Percentiles rank a stretch among this genome's conserved stretches.
These are phyloP conservation scores for Pseudomyrmex flavicornis DNA, from an alignment of 1,140 invertebrate genomes.

Conservation along the genomic window DNA sequence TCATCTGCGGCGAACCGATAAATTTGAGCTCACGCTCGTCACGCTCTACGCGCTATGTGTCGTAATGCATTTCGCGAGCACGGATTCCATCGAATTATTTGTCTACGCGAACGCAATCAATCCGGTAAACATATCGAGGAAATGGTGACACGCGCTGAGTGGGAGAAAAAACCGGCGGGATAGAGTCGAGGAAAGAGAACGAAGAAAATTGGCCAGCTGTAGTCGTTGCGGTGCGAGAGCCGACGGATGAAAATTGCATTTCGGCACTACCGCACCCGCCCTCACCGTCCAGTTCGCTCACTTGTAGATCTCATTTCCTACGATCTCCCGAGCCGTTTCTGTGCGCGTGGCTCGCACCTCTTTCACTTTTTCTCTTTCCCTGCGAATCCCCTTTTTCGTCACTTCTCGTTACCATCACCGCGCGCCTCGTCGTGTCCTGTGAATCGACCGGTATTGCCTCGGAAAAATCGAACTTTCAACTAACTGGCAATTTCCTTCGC, in stretches of 20 bases:
- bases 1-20: conserved; percentile 41
- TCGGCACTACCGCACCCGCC: conserved; percentile 48
- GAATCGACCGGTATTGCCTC: conserved; percentile 65
- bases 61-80: conserved; percentile 7
- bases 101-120: conserved; percentile 74
- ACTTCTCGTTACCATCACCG: conserved; percentile 10
- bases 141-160: conserved; percentile 29
- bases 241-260: conserved; percentile 75
- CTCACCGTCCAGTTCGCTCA: conserved; percentile 56
- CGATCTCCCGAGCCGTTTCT: conserved; percentile 51
- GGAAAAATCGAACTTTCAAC: conserved; percentile 76
- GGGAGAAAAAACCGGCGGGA: conserved; percentile 10
- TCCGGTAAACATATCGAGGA: conserved; percentile 68
- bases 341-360: conserved; percentile 17
- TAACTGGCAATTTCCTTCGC: conserved; percentile 74
- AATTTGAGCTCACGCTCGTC: conserved; percentile 20
- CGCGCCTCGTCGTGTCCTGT: background rate
- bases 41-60: background rate
- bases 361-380: conserved; percentile 29
- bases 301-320: conserved; percentile 76
- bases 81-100: conserved; percentile 67
- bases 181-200: background rate
- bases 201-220: conserved; percentile 38
- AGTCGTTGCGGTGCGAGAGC: conserved; percentile 40
- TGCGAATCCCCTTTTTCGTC: conserved; percentile 1